Evolutionary conservation across 2,797 vertebrate species (phyloP).

Genomic region (Scyliorhinus canicula): DNA sequence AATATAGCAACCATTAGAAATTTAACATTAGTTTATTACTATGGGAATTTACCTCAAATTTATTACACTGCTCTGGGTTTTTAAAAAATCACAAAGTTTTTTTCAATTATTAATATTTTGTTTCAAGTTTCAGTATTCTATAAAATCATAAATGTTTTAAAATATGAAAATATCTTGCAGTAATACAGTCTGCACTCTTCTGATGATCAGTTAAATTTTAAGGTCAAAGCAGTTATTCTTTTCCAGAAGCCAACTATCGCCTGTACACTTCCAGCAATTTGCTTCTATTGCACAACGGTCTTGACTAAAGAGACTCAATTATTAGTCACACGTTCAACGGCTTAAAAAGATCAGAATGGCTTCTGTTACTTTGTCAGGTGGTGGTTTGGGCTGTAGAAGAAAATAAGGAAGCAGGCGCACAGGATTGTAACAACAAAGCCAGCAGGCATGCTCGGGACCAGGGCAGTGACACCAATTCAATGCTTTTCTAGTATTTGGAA

Average conservation of each 20-base stretch:
- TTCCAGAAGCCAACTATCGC: background rate
- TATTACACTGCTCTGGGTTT: background rate
- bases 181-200: background rate
- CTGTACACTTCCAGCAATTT: background rate
- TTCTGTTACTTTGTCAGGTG: background rate
- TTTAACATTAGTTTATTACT: background rate
- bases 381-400: background rate
- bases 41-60: background rate
- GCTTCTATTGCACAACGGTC: background rate
- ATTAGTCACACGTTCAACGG: background rate
- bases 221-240: background rate
- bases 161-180: background rate
- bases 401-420: background rate
- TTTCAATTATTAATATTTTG: background rate
- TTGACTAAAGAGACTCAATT: background rate
- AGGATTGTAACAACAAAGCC: background rate
- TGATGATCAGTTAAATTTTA: background rate
- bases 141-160: background rate
- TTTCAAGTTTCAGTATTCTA: background rate
- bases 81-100: background rate
- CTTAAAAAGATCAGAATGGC: background rate
- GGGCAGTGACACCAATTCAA: background rate
- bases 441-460: background rate
- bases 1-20: background rate
- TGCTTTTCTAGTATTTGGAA: background rate